Evolutionary conservation across 2,113 vertebrate species (phyloP).

Genomic region (Syngnathoides biaculeatus): DNA sequence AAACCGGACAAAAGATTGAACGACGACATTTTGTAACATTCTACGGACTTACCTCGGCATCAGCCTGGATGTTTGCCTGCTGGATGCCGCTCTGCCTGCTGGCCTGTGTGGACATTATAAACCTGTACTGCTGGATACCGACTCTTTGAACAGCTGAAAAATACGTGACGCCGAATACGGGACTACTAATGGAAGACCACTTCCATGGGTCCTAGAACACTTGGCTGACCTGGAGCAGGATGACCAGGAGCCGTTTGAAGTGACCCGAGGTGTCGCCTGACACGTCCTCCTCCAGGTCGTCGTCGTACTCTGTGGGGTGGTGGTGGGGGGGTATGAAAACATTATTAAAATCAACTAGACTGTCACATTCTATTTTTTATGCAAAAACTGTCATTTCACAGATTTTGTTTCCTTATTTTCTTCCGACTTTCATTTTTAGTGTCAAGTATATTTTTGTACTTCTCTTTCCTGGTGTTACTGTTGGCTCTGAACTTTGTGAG

Average conservation of each 20-base stretch:
- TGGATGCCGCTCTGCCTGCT: slow-evolving; percentile 83
- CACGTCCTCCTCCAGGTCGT: slow-evolving; percentile 83
- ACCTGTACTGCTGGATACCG: not conserved
- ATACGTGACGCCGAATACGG: not conserved
- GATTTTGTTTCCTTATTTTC: not conserved
- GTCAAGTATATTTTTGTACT: too few species aligned
- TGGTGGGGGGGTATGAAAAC: not conserved
- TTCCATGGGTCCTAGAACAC: not conserved
- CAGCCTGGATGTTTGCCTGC: slow-evolving; percentile 76
- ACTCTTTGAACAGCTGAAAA: not conserved
- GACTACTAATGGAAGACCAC: not conserved
- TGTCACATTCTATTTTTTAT: too few species aligned
- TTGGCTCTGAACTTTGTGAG: too few species aligned
- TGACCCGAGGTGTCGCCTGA: slow-evolving; percentile 85
- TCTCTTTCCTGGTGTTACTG: too few species aligned
- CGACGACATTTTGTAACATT: not conserved
- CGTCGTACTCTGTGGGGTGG: slow-evolving; percentile 87
- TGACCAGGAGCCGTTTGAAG: slow-evolving; percentile 89
- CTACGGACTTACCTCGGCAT: slow-evolving; percentile 82
- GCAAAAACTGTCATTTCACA: not conserved
- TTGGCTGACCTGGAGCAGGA: slow-evolving; percentile 90
- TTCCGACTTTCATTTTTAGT: too few species aligned
- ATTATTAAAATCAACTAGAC: too few species aligned
- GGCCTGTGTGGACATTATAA: slow-evolving; percentile 66
- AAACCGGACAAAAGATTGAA: not conserved